These are phyloP conservation scores for Excalfactoria chinensis DNA, from an alignment of 2,113 vertebrate species.

Conservation along the genomic window DNA sequence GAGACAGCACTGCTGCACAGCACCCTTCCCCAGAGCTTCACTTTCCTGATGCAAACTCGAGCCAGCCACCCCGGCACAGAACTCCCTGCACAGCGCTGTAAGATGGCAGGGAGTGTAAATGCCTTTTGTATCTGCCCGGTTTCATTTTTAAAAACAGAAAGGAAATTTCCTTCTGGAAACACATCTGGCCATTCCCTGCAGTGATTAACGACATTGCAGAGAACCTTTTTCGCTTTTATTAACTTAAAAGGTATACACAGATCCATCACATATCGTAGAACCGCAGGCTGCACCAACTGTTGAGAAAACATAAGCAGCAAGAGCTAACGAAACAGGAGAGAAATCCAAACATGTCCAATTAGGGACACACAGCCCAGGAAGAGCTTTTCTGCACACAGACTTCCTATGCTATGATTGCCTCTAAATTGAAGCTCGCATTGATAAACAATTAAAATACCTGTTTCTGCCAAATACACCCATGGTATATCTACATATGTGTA, in stretches of 20 bases:
- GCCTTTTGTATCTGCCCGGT: neutral
- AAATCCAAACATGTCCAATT: neutral
- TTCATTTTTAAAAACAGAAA: neutral
- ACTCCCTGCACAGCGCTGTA: neutral
- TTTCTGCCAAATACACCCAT: neutral
- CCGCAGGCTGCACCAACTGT: neutral
- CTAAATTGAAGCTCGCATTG: neutral
- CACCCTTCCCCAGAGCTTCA: neutral
- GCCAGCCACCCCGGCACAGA: neutral
- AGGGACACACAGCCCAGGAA: neutral
- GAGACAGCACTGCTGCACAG: neutral
- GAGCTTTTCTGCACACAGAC: neutral
- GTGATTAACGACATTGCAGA: neutral
- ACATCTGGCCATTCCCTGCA: neutral
- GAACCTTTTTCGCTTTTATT: neutral
- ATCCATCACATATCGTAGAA: neutral
- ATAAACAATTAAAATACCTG: neutral
- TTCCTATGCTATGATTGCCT: neutral
- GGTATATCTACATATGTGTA: neutral
- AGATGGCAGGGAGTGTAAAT: accelerated
- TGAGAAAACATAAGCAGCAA: neutral
- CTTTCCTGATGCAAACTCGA: neutral
- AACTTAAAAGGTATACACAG: neutral
- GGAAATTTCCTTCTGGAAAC: neutral
- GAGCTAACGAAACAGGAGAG: neutral